These are phyloP conservation scores for Cranoglanis bouderius DNA, from an alignment of 2,113 vertebrate genomes.

Conservation along the genomic window DNA sequence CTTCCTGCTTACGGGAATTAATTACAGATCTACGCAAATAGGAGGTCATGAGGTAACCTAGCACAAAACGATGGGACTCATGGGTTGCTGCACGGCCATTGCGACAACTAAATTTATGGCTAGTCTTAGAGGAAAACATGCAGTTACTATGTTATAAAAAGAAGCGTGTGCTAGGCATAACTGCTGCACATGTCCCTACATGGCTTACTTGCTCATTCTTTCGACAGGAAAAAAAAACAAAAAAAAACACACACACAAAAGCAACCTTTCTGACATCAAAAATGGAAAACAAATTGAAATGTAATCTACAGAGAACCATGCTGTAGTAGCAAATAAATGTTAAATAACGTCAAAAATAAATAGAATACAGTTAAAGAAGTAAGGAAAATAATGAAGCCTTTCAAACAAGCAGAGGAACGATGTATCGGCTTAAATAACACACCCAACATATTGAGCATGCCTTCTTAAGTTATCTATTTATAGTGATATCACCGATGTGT, in stretches of 20 bases:
- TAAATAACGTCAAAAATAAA: neutral
- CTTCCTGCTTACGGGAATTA: slow-evolving; percentile 39
- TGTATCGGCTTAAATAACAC: neutral
- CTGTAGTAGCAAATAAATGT: neutral
- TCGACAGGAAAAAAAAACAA: neutral
- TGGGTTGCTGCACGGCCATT: neutral
- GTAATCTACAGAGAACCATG: neutral
- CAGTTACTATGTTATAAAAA: neutral
- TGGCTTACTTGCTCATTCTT: neutral
- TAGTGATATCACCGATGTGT: neutral
- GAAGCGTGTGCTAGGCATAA: no score
- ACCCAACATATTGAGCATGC: neutral
- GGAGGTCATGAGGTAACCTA: slow-evolving; percentile 25
- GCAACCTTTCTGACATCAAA: neutral
- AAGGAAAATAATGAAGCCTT: neutral
- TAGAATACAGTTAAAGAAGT: neutral
- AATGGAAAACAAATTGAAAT: neutral
- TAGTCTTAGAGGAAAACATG: neutral
- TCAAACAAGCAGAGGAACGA: neutral
- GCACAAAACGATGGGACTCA: slow-evolving; percentile 22
- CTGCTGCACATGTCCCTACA: neutral
- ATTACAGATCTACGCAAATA: slow-evolving; percentile 51
- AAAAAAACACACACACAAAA: neutral
- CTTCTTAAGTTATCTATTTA: neutral
- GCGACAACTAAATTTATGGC: neutral